Conservation (phyloP, 2,888 invertebrate genomes). For the Eristalis arbustorum region DNA sequence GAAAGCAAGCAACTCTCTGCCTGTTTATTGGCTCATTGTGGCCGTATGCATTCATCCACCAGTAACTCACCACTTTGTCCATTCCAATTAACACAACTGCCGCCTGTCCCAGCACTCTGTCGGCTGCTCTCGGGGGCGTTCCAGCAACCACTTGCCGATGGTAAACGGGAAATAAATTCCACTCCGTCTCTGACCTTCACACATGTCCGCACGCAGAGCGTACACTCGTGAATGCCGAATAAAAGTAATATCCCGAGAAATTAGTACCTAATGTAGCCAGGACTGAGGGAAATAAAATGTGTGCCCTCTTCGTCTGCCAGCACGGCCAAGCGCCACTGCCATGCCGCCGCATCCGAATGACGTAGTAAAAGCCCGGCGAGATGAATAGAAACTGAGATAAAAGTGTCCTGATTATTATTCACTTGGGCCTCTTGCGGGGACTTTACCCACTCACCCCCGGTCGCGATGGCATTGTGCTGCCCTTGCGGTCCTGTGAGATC, state of each 20-base stretch:
- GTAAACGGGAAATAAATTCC: slow-evolving; percentile 47
- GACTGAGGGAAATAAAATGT: slow-evolving; percentile 53
- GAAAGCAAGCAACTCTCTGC: background rate
- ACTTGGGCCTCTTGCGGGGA: slow-evolving; percentile 64
- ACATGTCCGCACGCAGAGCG: background rate
- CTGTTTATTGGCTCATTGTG: slow-evolving; percentile 29
- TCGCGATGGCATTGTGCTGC: slow-evolving; percentile 11
- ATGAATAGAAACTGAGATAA: slow-evolving; percentile 68
- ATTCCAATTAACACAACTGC: slow-evolving; percentile 36
- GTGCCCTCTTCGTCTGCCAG: slow-evolving; percentile 11
- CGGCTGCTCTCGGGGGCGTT: slow-evolving; percentile 11
- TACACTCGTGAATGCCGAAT: slow-evolving; percentile 46
- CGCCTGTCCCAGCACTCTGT: background rate
- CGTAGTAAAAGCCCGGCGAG: slow-evolving; percentile 61
- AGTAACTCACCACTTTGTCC: slow-evolving; percentile 24
- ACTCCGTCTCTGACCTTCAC: slow-evolving; percentile 48
- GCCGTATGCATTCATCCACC: background rate
- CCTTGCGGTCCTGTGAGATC: slow-evolving; percentile 45
- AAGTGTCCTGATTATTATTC: slow-evolving; percentile 71
- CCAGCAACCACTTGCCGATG: slow-evolving; percentile 15
- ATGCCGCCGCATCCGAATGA: slow-evolving; percentile 25
- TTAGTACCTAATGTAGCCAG: slow-evolving; percentile 65
- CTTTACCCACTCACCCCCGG: slow-evolving; percentile 31
- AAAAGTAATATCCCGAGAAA: slow-evolving; percentile 67
- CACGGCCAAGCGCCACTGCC: background rate